Evolutionary conservation across 2,113 vertebrate species (phyloP), one percentile per base, ranked within the genome.

Genomic region (Gavialis gangeticus): DNA sequence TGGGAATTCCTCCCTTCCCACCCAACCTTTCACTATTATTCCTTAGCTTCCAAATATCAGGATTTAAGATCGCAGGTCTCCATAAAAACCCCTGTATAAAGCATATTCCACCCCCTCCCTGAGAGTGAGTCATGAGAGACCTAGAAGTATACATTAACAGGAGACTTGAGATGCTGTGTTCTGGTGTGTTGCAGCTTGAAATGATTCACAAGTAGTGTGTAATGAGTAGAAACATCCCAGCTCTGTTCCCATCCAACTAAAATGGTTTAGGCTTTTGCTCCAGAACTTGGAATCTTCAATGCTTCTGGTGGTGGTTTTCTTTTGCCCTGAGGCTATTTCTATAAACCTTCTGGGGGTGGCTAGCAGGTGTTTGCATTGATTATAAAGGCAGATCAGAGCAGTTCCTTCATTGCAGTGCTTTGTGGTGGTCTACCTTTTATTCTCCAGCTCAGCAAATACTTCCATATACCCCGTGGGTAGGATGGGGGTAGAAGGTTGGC

Each of bases 341-440:
- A 80, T 0, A 0, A 75, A 30, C n/a, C 62, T 17, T 89, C 0
- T 0, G 80, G 66, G 34, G 69, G 22, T 73, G 69, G 34, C 21
- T 46, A 46, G 19, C 21, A 37, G 76, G 54, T 81, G 22, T 27
- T 80, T 79, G 10, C 63, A 6, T 0, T 1, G 8, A 73, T 91
- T 55, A 46, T 56, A 27, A 1, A 0, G 4, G 37, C 54, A 80
- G 59, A 84, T 56, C 57, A 93, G 73, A 55, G 58, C 6, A 5
- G 4, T 59, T 13, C 18, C 5, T 12, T 12, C 55, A 34, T 69
- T 18, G 16, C 55, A 18, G 12, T 57, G n/a, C n/a, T 34, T 21
- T 57, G 21, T 77, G 6, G 37, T 58, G 34, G 15, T 60, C 14
- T 79, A 10, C 30, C 77, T 16, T 16, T 30, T 73, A 30, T 13